Evolutionary conservation across 2,113 vertebrate genomes (phyloP), one percentile per base, ranked within the genome.

Genomic region (Lichenostomus cassidix): DNA sequence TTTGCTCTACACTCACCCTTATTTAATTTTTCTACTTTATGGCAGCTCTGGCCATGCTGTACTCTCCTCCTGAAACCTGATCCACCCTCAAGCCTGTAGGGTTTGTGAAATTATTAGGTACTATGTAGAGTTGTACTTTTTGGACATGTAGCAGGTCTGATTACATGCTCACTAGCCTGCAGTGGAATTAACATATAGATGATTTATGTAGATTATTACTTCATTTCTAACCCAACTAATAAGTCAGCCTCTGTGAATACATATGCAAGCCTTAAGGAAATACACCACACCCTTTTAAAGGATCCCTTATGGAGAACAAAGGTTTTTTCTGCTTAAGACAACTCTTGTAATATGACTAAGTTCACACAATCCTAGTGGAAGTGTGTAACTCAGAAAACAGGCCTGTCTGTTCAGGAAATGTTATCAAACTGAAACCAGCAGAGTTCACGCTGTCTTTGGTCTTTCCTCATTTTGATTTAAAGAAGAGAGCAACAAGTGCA

Each of bases 401-500:
- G 5, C 27, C 59, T 27, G 20, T 18, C 28, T 70, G 15, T 47
- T n/a, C 64, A 56, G 79, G 37, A 90, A 83, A 65, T 12, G 5
- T 50, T 88, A 78, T 70, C 59, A 81, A 65, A 62, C 35, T 21
- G 22, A 91, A 91, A 83, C 15, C 55, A 89, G 29, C 31, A 74
- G 46, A 46, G 46, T 35, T 91, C 33, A 81, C 52, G 16, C 42
- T 87, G 47, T 81, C 69, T 82, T 87, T 25, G 16, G 42, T 71
- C 65, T 74, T 95, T 92, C 81, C 65, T 91, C 47, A 60, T 75
- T 94, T 75, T 89, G 69, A 82, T 94, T 91, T 92, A 78, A 81
- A 80, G 28, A 70, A 69, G 18, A 16, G 29, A 74, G 35, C 14
- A 21, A 55, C 23, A 55, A 81, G 19, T 55, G 28, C 4, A 8